Evolutionary conservation across 2,113 vertebrate genomes (phyloP).

Genomic region (Athene noctua): DNA sequence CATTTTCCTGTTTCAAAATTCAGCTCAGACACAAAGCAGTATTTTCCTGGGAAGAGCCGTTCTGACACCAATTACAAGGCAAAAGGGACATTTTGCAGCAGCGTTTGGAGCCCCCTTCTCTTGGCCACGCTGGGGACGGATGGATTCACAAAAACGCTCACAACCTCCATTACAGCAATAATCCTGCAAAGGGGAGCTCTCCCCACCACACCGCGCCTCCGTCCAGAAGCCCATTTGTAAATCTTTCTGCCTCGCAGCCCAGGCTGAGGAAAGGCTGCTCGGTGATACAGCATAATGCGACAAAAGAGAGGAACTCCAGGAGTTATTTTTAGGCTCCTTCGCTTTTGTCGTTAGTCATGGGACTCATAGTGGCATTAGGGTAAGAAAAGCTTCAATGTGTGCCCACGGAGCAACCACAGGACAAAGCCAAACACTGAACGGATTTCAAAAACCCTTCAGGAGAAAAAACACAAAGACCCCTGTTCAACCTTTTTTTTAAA

Average conservation of each 20-base stretch:
- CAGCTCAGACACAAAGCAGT: background rate
- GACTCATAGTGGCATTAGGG: background rate
- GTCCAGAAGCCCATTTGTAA: background rate
- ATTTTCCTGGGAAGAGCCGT: background rate
- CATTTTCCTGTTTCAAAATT: background rate
- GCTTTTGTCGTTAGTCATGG: background rate
- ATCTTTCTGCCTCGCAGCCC: fast-evolving
- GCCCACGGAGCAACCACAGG: background rate
- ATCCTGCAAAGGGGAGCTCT: fast-evolving
- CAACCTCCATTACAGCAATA: fast-evolving
- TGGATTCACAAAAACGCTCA: background rate
- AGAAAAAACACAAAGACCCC: background rate
- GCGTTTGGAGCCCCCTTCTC: background rate
- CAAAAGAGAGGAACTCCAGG: background rate
- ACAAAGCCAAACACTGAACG: background rate
- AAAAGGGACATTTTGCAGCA: fast-evolving
- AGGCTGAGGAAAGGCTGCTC: background rate
- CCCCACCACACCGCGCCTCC: fast-evolving
- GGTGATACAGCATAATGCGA: background rate
- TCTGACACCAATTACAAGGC: background rate
- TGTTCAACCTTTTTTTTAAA: background rate
- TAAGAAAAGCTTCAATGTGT: constrained; percentile 36
- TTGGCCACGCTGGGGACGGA: background rate
- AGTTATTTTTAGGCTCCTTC: background rate
- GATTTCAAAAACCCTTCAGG: background rate